Evolutionary conservation across 2,113 vertebrate genomes (phyloP), one percentile per base, ranked within the genome.

Genomic region (Lipophrys pholis): DNA sequence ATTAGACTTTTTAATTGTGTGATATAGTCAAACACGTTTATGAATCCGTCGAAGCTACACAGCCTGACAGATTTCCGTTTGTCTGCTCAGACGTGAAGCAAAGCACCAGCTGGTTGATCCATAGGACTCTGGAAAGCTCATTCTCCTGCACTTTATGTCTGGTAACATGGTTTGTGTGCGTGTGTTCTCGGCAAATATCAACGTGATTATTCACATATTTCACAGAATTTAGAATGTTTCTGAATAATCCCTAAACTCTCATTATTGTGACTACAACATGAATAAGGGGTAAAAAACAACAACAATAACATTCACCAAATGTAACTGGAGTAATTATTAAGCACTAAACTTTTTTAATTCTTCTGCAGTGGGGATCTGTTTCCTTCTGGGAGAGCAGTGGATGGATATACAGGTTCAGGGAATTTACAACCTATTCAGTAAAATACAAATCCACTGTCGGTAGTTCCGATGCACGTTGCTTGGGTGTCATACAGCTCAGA

Each of bases 51-150:
- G 50, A 62, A 52, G 0, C 15, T 51, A 54, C 48, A 74, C 60
- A 60, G 63, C 72, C 82, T 71, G 75, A 80, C 67, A 72, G 59
- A 69, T 87, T 78, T 76, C 51, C 64, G 45, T 69, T 65, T 78
- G 68, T 61, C 61, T 57, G 51, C 38, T 79, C 58, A 73, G 85
- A 81, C 74, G 39, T 8, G 46, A 69, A 35, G 72, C 81, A 80
- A 84, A 56, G 39, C 43, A 36, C 39, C 59, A 69, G 17, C 76
- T 58, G 79, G 57, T 67, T 69, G 78, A 91, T 66, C 76, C 75
- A 30, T 45, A 70, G 68, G 84, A 80, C 77, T 88, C 85, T 86
- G 86, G 66, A 88, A 75, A 86, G 58, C 73, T 80, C 30, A 76
- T 85, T 73, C 69, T 64, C 49, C 77, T 71, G 77, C 30, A 16